Percentiles rank a stretch among this genome's conserved stretches.
Evolutionary conservation across 2,797 vertebrate species (phyloP).

Genomic region (Chelonia mydas): DNA sequence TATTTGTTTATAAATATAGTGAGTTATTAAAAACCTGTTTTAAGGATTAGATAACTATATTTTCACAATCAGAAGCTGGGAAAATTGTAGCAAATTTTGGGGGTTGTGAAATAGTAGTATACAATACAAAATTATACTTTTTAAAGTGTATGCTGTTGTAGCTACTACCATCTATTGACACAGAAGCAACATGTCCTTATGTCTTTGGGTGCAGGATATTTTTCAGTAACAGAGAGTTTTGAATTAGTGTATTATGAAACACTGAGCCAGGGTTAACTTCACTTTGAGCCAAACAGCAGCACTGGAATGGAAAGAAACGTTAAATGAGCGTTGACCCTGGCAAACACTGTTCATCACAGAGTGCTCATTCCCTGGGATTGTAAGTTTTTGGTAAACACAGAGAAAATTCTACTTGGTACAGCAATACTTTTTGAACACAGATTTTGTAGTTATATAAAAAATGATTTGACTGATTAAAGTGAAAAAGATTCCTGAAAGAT

Average conservation of each 20-base stretch:
- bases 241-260: background rate
- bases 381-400: background rate
- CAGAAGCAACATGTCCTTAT: background rate
- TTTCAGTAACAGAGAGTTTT: background rate
- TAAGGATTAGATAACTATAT: background rate
- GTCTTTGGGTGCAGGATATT: background rate
- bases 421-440: background rate
- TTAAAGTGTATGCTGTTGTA: background rate
- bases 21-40: background rate
- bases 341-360: background rate
- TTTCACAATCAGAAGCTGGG: background rate
- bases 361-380: background rate
- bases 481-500: background rate
- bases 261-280: background rate
- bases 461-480: too few species aligned
- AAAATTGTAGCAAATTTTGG: background rate
- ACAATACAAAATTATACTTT: background rate
- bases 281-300: background rate
- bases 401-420: background rate
- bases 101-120: background rate
- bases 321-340: background rate
- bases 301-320: background rate
- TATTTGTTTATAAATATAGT: background rate
- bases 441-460: background rate
- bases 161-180: background rate